Evolutionary conservation across 2,113 vertebrate species (phyloP), one percentile per base, ranked within the genome.

Genomic region (Calidris pugnax): DNA sequence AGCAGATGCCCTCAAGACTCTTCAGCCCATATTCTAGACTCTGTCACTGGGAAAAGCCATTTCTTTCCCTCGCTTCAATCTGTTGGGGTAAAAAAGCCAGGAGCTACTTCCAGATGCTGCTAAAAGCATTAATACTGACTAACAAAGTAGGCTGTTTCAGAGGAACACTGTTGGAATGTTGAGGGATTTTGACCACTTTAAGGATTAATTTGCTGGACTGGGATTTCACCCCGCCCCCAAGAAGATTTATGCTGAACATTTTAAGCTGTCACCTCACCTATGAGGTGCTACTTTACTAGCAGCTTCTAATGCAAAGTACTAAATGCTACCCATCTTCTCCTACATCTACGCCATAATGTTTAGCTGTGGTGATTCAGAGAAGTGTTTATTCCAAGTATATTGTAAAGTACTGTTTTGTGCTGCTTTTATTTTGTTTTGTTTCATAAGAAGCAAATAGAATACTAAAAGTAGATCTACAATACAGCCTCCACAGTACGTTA

Each of bases 121-220:
- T 32, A 37, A 72, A 66, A 51, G 20, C 56, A 43, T 86, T 48
- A 41, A 9, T 59, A n/a, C 17, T 35, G 50, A 20, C 23, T 77
- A 68, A 74, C 6, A 62, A 86, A 17, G 28, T 60, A 72, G 19
- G 7, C 35, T 69, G 24, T 72, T 85, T 66, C 57, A 53, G 39
- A 60, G 45, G 33, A 96, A 14, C 4, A 4, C 11, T 63, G 37
- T 3, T 41, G 53, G 50, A 78, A 85, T 19, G 18, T 18, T 72
- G 23, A 0, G 2, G 12, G 3, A 0, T 2, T 3, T 53, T 92
- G 55, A 78, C 13, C 10, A 33, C 35, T 39, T 74, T 27, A 77
- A 73, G 50, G 21, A 55, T 77, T 62, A 37, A 77, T 68, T 79
- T 88, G 8, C 32, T 43, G 21, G 39, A 10, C 7, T 87, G 33